These are phyloP conservation scores for Hippasteria phrygiana DNA, from an alignment of 53 echinoderm and acorn worm genomes.

Conservation along the genomic window DNA sequence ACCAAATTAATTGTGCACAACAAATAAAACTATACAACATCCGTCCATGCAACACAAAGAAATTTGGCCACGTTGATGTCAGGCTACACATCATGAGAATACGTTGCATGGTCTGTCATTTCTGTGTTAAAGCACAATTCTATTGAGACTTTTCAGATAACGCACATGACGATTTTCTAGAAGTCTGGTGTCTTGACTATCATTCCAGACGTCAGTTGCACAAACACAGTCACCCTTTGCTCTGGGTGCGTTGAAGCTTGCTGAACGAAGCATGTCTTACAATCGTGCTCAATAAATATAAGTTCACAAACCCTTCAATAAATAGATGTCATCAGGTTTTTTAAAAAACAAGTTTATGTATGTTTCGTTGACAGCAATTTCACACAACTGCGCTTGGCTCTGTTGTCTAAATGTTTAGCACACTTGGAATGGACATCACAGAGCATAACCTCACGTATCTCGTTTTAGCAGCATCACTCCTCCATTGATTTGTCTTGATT, in stretches of 20 bases:
- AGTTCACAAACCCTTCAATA: not conserved
- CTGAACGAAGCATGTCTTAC: too few relatives aligned
- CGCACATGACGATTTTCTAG: not conserved
- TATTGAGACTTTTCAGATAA: not conserved
- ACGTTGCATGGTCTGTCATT: not conserved
- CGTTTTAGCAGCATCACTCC: too few relatives aligned
- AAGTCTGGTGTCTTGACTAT: not conserved
- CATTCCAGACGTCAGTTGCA: not conserved
- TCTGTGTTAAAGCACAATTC: not conserved
- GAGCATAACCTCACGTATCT: too few relatives aligned
- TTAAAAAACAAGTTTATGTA: not conserved
- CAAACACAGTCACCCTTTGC: not conserved
- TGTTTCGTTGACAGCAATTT: too few relatives aligned
- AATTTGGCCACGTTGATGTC: too few relatives aligned
- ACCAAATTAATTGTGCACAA: too few relatives aligned
- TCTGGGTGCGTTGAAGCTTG: not conserved
- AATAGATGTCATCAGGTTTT: conserved; percentile 2
- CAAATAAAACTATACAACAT: too few relatives aligned
- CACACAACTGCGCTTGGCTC: not conserved
- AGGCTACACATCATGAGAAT: too few relatives aligned
- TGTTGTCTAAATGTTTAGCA: not conserved
- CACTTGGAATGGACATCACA: not conserved
- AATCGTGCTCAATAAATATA: too few relatives aligned
- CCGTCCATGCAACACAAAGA: too few relatives aligned
- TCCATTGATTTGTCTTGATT: too few relatives aligned